Percentiles rank a stretch among this genome's conserved stretches.
Conservation (phyloP, 2,888 invertebrate genomes). For the Parochlus steinenii region DNA sequence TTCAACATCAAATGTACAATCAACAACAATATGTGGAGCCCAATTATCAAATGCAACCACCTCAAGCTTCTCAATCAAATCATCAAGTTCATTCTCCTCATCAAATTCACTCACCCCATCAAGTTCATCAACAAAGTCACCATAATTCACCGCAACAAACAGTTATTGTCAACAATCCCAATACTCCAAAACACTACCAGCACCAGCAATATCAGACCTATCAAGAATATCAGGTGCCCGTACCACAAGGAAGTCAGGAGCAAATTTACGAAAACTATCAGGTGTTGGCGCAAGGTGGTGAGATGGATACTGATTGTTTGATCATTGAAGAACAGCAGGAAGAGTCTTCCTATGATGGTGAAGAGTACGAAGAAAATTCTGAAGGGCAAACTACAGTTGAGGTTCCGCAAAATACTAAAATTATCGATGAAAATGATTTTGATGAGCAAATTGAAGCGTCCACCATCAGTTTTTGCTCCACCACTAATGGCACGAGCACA, state of each 20-base stretch:
- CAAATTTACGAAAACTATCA: too few species aligned
- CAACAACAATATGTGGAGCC: too few species aligned
- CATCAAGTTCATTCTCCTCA: not conserved
- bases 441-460: constrained; percentile 26
- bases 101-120: not conserved
- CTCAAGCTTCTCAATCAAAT: not conserved
- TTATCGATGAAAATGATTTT: constrained; percentile 18
- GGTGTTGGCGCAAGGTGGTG: too few species aligned
- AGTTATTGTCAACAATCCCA: too few species aligned
- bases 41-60: too few species aligned
- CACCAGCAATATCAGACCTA: too few species aligned
- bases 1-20: constrained; percentile 5
- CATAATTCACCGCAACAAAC: not conserved
- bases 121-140: not conserved
- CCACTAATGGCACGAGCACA: constrained; percentile 23
- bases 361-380: not conserved
- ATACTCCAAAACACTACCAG: too few species aligned
- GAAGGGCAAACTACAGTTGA: not conserved
- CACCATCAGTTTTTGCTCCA: constrained; percentile 25
- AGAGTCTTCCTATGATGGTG: constrained; percentile 3
- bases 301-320: too few species aligned
- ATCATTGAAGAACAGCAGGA: constrained; percentile 4
- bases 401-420: not conserved
- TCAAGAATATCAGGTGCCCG: too few species aligned
- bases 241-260: too few species aligned